Conservation (phyloP, 1,140 invertebrate genomes). For the Drosophila orosa region DNA sequence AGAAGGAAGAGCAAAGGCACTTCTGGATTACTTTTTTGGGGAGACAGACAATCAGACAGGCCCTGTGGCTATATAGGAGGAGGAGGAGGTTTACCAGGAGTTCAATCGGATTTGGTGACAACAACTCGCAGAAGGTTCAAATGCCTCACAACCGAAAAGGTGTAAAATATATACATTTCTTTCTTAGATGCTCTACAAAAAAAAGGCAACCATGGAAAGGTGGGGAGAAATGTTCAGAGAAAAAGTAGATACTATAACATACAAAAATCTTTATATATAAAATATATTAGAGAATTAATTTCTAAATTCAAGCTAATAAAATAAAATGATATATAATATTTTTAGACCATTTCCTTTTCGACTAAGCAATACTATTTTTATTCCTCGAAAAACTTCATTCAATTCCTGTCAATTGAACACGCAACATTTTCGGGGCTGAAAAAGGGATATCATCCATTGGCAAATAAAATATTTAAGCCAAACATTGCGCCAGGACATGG, state of each 20-base stretch:
- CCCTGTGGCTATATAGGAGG: slow-evolving; percentile 46
- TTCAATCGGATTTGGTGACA: slow-evolving; percentile 23
- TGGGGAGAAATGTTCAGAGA: not conserved
- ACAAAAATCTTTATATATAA: not conserved
- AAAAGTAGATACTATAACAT: not conserved
- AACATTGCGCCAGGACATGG: slow-evolving; percentile 63
- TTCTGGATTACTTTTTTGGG: slow-evolving; percentile 16
- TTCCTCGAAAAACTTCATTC: slow-evolving; percentile 17
- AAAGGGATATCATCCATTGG: slow-evolving; percentile 42
- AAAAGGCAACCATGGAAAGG: not conserved
- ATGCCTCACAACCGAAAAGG: slow-evolving; percentile 34
- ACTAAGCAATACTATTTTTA: not conserved
- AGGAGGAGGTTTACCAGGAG: slow-evolving; percentile 16
- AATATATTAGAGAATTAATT: not conserved
- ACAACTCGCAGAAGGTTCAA: slow-evolving; percentile 31
- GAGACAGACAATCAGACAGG: slow-evolving; percentile 64
- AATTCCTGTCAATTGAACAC: slow-evolving; percentile 50
- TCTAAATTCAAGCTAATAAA: not conserved
- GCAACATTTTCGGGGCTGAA: slow-evolving; percentile 32
- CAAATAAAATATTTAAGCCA: slow-evolving; percentile 72
- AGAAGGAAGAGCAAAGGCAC: not conserved
- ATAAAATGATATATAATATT: not conserved
- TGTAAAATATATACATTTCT: slow-evolving; percentile 29
- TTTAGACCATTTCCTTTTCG: slow-evolving; percentile 25
- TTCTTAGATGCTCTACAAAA: slow-evolving; percentile 12